Conservation (phyloP, 2,888 invertebrate species). For the Frankliniella fusca region DNA sequence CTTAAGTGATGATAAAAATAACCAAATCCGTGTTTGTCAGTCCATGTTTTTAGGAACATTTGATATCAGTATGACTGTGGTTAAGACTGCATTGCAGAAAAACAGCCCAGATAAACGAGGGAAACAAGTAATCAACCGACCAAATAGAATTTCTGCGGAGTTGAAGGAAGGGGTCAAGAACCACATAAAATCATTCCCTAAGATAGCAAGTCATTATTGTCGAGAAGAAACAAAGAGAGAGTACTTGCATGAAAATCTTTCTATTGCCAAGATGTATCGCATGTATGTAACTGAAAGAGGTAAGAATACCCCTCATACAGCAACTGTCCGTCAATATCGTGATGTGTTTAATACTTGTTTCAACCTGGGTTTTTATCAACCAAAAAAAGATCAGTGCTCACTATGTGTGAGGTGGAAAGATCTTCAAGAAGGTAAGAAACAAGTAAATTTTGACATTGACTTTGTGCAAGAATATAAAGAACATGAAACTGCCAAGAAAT, state of each 20-base stretch:
- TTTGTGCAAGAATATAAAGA: no score
- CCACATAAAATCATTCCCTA: background rate
- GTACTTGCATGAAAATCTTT: background rate
- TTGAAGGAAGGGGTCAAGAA: background rate
- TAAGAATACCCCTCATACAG: background rate
- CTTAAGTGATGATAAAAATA: background rate
- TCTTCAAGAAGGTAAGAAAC: background rate
- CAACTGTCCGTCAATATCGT: background rate
- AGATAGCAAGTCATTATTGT: background rate
- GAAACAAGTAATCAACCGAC: background rate
- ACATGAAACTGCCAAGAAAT: no score
- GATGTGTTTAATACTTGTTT: background rate
- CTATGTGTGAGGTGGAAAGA: background rate
- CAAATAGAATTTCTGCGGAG: background rate
- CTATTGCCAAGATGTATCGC: background rate
- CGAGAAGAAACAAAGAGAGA: background rate
- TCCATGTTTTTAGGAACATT: background rate
- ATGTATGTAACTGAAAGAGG: background rate
- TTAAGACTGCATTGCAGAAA: background rate
- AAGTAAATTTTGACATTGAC: no score
- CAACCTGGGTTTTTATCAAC: background rate
- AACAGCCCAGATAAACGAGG: background rate
- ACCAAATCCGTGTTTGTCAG: background rate
- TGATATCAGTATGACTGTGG: background rate
- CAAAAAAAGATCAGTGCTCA: background rate